Conservation (phyloP, 1,140 invertebrate species). For the Eueides isabella region DNA sequence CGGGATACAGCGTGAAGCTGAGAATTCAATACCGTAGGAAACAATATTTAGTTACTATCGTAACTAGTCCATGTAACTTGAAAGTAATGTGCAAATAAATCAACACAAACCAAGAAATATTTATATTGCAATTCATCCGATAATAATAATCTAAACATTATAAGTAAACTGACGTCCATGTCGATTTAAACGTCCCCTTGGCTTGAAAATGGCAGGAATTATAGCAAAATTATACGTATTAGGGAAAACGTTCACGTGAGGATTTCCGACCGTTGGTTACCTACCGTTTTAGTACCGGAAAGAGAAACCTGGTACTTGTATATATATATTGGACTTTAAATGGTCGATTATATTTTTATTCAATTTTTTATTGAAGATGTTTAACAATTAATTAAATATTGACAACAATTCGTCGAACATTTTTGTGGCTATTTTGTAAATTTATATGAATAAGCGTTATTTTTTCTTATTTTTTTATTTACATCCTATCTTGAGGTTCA, state of each 20-base stretch:
- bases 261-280: slow-evolving; percentile 19
- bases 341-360: too few relatives aligned
- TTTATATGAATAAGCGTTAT: too few relatives aligned
- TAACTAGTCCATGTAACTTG: not conserved
- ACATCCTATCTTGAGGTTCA: too few relatives aligned
- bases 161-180: slow-evolving; percentile 30
- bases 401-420: too few relatives aligned
- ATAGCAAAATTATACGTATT: slow-evolving; percentile 46
- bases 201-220: slow-evolving; percentile 45
- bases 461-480: too few relatives aligned
- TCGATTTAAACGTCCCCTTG: slow-evolving; percentile 34
- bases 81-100: not conserved
- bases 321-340: too few relatives aligned
- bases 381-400: too few relatives aligned
- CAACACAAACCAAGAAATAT: not conserved
- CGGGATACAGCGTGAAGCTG: too few relatives aligned
- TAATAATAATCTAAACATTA: not conserved
- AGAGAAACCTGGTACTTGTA: not conserved
- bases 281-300: not conserved
- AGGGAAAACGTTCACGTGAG: slow-evolving; percentile 35
- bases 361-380: too few relatives aligned
- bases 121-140: not conserved
- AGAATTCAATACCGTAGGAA: not conserved
- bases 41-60: not conserved
- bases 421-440: too few relatives aligned